Conservation (phyloP, 2,113 vertebrate species). For the Embiotoca jacksoni region DNA sequence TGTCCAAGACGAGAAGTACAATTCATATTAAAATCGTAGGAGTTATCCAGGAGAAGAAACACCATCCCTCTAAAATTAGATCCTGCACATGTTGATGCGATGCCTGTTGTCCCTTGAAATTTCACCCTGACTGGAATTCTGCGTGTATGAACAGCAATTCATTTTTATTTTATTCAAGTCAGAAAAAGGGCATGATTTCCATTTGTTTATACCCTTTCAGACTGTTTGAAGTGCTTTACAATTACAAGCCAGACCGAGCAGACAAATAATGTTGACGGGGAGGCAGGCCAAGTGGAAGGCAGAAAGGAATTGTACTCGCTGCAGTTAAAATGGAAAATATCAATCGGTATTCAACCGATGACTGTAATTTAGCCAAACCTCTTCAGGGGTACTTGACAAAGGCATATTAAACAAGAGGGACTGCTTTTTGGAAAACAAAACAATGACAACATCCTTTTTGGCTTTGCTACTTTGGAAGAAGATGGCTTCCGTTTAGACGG, state of each 20-base stretch:
- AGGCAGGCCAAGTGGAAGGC: slow-evolving; percentile 70
- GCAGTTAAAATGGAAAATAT: slow-evolving; percentile 72
- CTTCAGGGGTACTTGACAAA: slow-evolving; percentile 65
- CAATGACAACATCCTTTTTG: slow-evolving; percentile 43
- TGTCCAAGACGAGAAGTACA: background rate
- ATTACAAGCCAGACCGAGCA: slow-evolving; percentile 71
- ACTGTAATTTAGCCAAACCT: slow-evolving; percentile 75
- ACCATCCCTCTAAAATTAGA: background rate
- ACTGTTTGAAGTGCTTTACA: slow-evolving; percentile 69
- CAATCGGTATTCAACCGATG: slow-evolving; percentile 66
- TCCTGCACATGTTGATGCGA: background rate
- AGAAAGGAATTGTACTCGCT: slow-evolving; percentile 61
- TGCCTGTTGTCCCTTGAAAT: slow-evolving; percentile 32
- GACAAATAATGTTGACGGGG: slow-evolving; percentile 68
- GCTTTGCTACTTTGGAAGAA: background rate
- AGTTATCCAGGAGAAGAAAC: slow-evolving; percentile 1
- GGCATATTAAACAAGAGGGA: slow-evolving; percentile 55
- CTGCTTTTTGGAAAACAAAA: slow-evolving; percentile 54
- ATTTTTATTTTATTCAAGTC: slow-evolving; percentile 48
- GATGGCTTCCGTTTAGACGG: background rate
- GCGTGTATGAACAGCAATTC: slow-evolving; percentile 14
- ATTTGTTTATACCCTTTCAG: slow-evolving; percentile 67
- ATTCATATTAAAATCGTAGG: background rate
- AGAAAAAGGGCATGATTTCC: slow-evolving; percentile 46
- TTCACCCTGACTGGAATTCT: slow-evolving; percentile 13